Conservation (phyloP, 2,888 invertebrate species). For the Temnothorax ravouxi region DNA sequence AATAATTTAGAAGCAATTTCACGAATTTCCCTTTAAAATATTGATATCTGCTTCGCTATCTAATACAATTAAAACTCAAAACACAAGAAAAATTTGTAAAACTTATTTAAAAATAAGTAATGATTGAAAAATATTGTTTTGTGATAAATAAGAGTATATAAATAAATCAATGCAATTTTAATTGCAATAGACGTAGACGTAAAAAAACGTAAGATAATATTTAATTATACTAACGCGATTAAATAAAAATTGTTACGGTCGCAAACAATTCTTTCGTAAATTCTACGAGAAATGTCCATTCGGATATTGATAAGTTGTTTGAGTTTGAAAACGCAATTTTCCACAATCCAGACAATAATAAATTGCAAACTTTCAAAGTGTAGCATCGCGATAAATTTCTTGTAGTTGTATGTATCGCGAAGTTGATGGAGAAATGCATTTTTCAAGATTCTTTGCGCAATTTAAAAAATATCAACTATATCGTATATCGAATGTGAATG, state of each 20-base stretch:
- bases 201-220: not conserved
- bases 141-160: not conserved
- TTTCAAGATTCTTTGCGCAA: not conserved
- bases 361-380: constrained; percentile 1
- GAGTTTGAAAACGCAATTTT: constrained; percentile 6
- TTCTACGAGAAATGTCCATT: not conserved
- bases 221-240: not conserved
- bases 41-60: not conserved
- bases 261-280: not conserved
- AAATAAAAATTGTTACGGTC: not conserved
- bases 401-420: not conserved
- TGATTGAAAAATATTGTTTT: not conserved
- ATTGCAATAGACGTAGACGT: not conserved
- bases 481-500: not conserved
- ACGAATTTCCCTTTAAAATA: constrained; percentile 10
- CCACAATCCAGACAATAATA: constrained; percentile 9
- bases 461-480: constrained; percentile 12
- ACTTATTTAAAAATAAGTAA: not conserved
- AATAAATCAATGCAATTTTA: constrained; percentile 5
- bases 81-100: not conserved
- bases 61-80: not conserved
- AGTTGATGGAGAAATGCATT: not conserved
- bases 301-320: constrained; percentile 17
- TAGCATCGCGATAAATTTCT: not conserved
- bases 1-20: constrained; percentile 11